Base-by-base conservation (phyloP, 2,113 vertebrate species). In the Ursus arctos region DNA sequence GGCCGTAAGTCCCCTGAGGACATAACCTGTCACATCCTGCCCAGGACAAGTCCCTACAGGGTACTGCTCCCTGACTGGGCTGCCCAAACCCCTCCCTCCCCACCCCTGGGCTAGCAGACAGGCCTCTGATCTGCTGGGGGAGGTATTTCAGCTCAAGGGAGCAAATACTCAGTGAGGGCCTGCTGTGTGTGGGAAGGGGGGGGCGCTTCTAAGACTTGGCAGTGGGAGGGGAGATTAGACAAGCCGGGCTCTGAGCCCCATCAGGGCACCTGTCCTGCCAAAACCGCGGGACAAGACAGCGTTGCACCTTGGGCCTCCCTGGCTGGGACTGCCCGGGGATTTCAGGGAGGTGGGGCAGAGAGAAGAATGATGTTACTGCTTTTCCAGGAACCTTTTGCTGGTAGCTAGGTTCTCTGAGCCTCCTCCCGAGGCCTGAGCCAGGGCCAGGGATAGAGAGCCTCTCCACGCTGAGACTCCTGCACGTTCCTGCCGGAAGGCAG, bases 31-130 rank as follows among this genome's bases (percentile, higher is more conserved):
- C 33, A 61, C 14, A 9, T 86, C 10, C 61, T 18, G 24, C 77
- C 53, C 43, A 33, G n/a, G 90, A 88, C 95, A 94, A 77, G 71
- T 88, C 33, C 71, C 85, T 91, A 81, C 88, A 89, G 55, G 67
- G 43, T 8, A 57, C 53, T 43, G 26, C 76, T 88, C 80, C 74
- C 85, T 61, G 80, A 13, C 12, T 82, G 53, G 77, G 49, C 22
- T 4, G 9, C 33, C 4, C 19, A 1, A 13, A 79, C 79, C 91
- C 59, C 61, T 86, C 69, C 61, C 51, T 90, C 31, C 57, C 19
- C 2, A 1, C 57, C 13, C 49, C 9, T 2, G 24, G 47, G 33
- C 49, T 81, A 51, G 9, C 65, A 57, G 18, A 79, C 76, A 55
- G 61, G 10, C 81, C 63, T 76, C 33, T 72, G 22, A 43, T n/a